Conservation (phyloP, 1,140 invertebrate genomes). For the Thereuonema tuberculata region DNA sequence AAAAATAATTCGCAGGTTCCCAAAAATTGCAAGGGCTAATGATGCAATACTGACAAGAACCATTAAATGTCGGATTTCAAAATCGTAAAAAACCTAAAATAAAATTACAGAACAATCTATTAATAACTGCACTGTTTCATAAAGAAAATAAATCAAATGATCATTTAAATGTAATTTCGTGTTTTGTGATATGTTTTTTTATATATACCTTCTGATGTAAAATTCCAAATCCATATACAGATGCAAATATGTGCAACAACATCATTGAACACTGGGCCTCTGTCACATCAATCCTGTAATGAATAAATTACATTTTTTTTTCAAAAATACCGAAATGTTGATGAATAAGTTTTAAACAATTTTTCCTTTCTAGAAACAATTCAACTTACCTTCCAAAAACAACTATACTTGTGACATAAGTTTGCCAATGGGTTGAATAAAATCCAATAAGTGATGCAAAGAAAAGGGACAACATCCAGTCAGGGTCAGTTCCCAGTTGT, state of each 20-base stretch:
- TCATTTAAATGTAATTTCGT: too few relatives aligned
- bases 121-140: too few relatives aligned
- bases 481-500: slow-evolving; percentile 13
- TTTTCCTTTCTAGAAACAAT: too few relatives aligned
- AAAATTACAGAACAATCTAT: not conserved
- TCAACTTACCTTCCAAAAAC: slow-evolving; percentile 19
- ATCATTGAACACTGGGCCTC: slow-evolving; percentile 19
- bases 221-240: slow-evolving; percentile 18
- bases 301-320: too few relatives aligned
- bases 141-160: too few relatives aligned
- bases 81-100: slow-evolving; percentile 5
- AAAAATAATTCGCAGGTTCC: slow-evolving; percentile 12
- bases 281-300: slow-evolving; percentile 19
- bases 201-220: too few relatives aligned
- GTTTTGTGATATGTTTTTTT: too few relatives aligned
- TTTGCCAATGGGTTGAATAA: slow-evolving; percentile 21
- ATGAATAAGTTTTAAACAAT: too few relatives aligned
- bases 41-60: slow-evolving; percentile 2
- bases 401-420: slow-evolving; percentile 18
- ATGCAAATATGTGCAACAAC: slow-evolving; percentile 16
- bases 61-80: slow-evolving; percentile 9
- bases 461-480: slow-evolving; percentile 15
- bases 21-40: not conserved
- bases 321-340: too few relatives aligned
- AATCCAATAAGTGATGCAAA: slow-evolving; percentile 16